Evolutionary conservation across 2,888 invertebrate species (phyloP), one percentile per base, ranked within the genome.

Genomic region (Drosophila differens): DNA sequence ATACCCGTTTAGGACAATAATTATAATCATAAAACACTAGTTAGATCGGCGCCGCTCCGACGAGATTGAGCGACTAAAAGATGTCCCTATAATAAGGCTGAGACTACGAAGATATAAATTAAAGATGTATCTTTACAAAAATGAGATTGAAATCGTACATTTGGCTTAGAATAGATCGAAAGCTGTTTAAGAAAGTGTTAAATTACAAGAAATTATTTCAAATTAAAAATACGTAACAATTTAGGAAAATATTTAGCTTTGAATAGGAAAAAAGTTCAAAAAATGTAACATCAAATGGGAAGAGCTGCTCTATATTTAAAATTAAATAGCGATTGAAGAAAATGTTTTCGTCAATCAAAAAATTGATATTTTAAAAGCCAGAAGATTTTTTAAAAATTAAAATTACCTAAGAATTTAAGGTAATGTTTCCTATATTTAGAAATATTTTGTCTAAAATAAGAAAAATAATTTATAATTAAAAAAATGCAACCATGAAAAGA

Each of bases 1-100:
- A 53, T 44, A 55, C 39, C 41, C 53, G 61, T 32, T 19, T 68
- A 59, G 70, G 73, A 80, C 81, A 77, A 72, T 71, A 76, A 76
- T 68, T 57, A 69, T 69, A 35, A 58, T 52, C 51, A 35, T 57
- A 41, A 57, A 57, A 39, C 66, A 39, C 67, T 37, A 19, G 32
- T 37, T 30, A 9, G 22, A 33, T 37, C 22, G 66, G n/a, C 3
- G 44, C 7, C 22, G 4, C 6, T 9, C 22, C n/a, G 30, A 37
- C 14, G 10, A 19, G 9, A 16, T 1, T 47, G 30, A 9, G n/a
- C 12, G 32, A 33, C 68, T 14, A 5, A 22, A 6, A 51, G 22
- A 68, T 68, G 28, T 33, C 14, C 55, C 22, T n/a, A 1, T 14
- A 16, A 22, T 6, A 32, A 32, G 7, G 14, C n/a, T 14, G 30